Evolutionary conservation across 2,888 invertebrate species (phyloP).

Genomic region (Aspidiotus rigidus): DNA sequence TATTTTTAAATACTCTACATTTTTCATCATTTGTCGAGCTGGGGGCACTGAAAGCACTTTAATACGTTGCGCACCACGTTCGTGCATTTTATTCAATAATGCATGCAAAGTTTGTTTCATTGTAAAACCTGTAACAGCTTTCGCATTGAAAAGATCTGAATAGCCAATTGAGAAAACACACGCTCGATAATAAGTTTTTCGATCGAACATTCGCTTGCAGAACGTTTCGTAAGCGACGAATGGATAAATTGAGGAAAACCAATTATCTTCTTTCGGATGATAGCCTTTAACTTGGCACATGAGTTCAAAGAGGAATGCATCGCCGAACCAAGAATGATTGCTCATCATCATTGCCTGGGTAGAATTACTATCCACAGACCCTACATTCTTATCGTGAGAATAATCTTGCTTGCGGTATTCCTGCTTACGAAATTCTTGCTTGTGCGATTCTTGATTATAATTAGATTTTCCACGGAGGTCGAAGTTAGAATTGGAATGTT

Average conservation of each 20-base stretch:
- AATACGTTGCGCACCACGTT: neutral
- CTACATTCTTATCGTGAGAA: neutral
- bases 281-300: neutral
- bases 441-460: neutral
- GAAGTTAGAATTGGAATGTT: too few species aligned
- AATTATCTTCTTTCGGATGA: neutral
- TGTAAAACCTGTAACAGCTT: neutral
- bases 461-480: too few species aligned
- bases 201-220: neutral
- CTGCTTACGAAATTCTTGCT: neutral
- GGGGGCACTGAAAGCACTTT: conserved; percentile 7
- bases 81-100: conserved; percentile 5
- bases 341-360: neutral
- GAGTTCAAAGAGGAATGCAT: conserved; percentile 7
- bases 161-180: conserved; percentile 5
- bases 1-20: neutral
- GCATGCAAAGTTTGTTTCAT: conserved; percentile 2
- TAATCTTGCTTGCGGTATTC: neutral
- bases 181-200: neutral
- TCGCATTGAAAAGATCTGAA: neutral
- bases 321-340: conserved; percentile 7
- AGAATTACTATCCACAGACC: neutral
- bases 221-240: neutral
- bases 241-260: neutral
- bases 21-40: conserved; percentile 13